phyloP scores from a whole-genome alignment of 2,888 invertebrate genomes.

The Sesamia inferens region DNA sequence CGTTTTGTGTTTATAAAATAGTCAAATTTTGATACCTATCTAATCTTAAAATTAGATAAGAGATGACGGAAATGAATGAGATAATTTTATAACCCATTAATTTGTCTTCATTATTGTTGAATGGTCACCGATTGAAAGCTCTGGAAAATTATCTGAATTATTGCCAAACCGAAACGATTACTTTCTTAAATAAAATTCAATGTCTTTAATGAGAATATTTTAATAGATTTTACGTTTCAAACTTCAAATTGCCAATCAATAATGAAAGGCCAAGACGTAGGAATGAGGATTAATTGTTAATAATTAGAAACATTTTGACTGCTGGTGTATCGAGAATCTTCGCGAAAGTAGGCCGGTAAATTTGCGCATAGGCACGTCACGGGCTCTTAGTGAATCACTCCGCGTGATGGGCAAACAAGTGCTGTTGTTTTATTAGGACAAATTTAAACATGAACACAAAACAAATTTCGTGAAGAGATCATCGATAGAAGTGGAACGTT shows the following conservation, averaged over 20 bases:
- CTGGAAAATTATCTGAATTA: not conserved
- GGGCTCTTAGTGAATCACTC: slow-evolving; percentile 71
- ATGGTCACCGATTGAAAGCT: not conserved
- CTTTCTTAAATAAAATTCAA: slow-evolving; percentile 26
- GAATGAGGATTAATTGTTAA: slow-evolving; percentile 73
- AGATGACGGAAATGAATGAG: not conserved
- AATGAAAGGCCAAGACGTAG: slow-evolving; percentile 63
- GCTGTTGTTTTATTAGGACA: slow-evolving; percentile 71
- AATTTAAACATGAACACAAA: slow-evolving; percentile 54
- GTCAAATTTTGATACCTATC: not conserved
- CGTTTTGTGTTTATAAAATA: not conserved
- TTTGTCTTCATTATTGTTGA: slow-evolving; percentile 16
- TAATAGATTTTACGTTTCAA: slow-evolving; percentile 57
- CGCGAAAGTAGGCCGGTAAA: slow-evolving; percentile 78
- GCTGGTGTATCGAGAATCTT: slow-evolving; percentile 57
- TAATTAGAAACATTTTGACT: slow-evolving; percentile 74
- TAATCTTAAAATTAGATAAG: not conserved
- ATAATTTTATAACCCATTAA: slow-evolving; percentile 5
- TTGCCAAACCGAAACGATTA: slow-evolving; percentile 1
- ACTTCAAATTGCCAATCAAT: slow-evolving; percentile 69
- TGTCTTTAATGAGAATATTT: slow-evolving; percentile 37
- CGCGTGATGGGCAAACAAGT: slow-evolving; percentile 69
- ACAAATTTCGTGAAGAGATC: slow-evolving; percentile 48
- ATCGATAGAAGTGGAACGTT: slow-evolving; percentile 19
- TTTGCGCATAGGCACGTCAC: slow-evolving; percentile 80